A percentile compares a stretch with the other conserved stretches of the same genome.
phyloP scores from a whole-genome alignment of 2,888 invertebrate genomes.

The Dorcus parallelipipedus region DNA sequence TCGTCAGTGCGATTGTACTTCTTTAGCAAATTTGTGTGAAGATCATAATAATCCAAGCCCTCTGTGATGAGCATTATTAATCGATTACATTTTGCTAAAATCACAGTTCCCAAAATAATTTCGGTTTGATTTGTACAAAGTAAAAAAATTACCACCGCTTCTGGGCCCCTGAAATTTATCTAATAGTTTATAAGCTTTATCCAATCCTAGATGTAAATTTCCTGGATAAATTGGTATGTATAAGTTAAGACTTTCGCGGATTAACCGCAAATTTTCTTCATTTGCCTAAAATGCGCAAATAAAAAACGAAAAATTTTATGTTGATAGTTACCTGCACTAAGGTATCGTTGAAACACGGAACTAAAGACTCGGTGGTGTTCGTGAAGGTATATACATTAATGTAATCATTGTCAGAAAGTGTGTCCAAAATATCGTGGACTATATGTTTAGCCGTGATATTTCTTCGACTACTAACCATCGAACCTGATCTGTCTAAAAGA shows the following conservation, averaged over 20 bases:
- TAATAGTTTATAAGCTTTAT: constrained; percentile 84
- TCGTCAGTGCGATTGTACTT: constrained; percentile 51
- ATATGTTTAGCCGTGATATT: constrained; percentile 80
- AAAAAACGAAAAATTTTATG: background rate
- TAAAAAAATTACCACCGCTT: constrained; percentile 14
- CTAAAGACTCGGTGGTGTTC: constrained; percentile 71
- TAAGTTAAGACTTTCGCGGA: constrained; percentile 41
- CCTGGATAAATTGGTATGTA: constrained; percentile 36
- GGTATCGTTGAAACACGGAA: constrained; percentile 82
- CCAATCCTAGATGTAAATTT: constrained; percentile 44
- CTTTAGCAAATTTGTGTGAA: constrained; percentile 50
- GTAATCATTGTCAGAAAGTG: constrained; percentile 95
- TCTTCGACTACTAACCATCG: constrained; percentile 63
- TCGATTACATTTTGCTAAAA: constrained; percentile 64
- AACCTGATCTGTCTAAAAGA: constrained; percentile 64
- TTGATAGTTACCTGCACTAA: constrained; percentile 65
- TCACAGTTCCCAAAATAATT: background rate
- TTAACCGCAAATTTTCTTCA: constrained; percentile 45
- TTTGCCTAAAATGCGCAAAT: constrained; percentile 38
- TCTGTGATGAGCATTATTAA: constrained; percentile 98
- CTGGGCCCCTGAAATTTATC: constrained; percentile 32
- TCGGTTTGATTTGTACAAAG: background rate
- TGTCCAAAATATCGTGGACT: constrained; percentile 86
- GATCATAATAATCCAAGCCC: constrained; percentile 90
- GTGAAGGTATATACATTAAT: constrained; percentile 94